These are phyloP conservation scores for Micrastur ruficollis DNA, from an alignment of 2,797 vertebrate genomes.

Conservation along the genomic window DNA sequence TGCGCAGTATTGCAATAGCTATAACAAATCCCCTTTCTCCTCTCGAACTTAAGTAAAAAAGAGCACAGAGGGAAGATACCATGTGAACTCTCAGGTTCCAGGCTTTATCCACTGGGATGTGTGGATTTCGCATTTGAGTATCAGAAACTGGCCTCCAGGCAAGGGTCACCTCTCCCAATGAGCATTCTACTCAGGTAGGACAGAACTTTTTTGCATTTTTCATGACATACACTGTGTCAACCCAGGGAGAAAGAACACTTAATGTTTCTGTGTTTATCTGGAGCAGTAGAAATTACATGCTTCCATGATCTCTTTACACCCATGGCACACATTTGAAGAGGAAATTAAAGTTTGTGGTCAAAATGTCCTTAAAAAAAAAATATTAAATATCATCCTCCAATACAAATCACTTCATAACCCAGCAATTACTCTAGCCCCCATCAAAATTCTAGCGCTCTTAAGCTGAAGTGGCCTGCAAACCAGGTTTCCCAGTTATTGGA, in stretches of 20 bases:
- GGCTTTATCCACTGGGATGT: background rate
- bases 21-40: background rate
- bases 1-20: background rate
- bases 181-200: background rate
- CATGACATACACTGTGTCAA: background rate
- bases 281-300: background rate
- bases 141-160: background rate
- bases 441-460: background rate
- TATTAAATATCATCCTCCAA: background rate
- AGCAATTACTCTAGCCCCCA: background rate
- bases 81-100: background rate
- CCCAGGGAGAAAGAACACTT: background rate
- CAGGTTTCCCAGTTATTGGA: background rate
- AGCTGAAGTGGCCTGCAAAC: background rate
- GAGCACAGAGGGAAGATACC: background rate
- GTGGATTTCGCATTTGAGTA: background rate
- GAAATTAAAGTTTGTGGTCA: background rate
- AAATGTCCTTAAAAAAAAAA: background rate
- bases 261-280: background rate
- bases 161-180: background rate
- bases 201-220: background rate
- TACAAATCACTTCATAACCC: background rate
- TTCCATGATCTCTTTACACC: background rate
- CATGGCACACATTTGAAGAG: fast-evolving
- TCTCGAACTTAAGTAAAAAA: background rate